Conservation (phyloP, 2,797 vertebrate genomes). For the Smutsia temminckii region DNA sequence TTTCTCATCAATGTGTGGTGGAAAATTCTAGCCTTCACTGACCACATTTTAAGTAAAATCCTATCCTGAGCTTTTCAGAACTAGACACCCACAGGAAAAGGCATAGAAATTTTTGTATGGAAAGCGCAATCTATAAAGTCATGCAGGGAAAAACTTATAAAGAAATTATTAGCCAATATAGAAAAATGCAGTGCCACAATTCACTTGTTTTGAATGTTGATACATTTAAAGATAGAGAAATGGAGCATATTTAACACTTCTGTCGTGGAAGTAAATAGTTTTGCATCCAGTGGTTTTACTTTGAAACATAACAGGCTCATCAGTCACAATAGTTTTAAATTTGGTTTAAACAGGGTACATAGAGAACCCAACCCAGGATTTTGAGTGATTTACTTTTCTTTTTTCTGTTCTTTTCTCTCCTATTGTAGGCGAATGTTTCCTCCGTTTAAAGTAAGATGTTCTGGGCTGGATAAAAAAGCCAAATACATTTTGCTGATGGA, state of each 20-base stretch:
- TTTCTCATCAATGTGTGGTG: background rate
- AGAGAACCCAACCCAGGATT: background rate
- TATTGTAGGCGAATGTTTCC: slow-evolving; percentile 95
- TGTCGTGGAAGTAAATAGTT: background rate
- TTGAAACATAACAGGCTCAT: background rate
- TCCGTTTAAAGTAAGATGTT: slow-evolving; percentile 98
- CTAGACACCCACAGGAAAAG: background rate
- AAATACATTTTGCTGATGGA: slow-evolving; percentile 99
- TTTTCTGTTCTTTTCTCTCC: background rate
- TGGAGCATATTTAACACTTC: background rate
- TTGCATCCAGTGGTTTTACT: background rate
- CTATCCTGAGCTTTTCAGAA: background rate
- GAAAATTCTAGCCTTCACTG: background rate
- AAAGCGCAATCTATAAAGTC: background rate
- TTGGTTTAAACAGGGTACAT: background rate
- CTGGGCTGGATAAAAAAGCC: slow-evolving; percentile 98
- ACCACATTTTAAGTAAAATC: background rate
- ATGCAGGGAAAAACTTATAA: background rate
- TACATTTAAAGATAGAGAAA: background rate
- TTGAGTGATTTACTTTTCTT: slow-evolving; percentile 53
- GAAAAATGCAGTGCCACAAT: background rate
- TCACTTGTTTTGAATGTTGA: slow-evolving; percentile 33
- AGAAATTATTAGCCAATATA: background rate
- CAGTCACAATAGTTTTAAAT: background rate
- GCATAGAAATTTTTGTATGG: background rate